Evolutionary conservation across 2,113 vertebrate species (phyloP).

Genomic region (Vanacampus margaritifer): DNA sequence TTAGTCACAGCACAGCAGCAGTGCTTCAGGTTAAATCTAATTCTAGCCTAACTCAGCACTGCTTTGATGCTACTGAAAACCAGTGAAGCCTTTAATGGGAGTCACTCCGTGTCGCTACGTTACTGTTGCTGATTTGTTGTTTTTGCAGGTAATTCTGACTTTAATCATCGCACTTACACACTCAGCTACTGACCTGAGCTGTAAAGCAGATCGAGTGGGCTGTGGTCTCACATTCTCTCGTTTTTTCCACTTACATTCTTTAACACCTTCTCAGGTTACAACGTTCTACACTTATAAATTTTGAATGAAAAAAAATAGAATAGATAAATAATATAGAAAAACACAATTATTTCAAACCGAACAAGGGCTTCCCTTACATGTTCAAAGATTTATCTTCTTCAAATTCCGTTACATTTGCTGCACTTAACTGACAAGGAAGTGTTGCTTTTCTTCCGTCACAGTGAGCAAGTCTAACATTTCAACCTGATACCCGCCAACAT

Average conservation of each 20-base stretch:
- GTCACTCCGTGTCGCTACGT: slow-evolving; percentile 49
- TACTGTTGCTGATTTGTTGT: slow-evolving; percentile 61
- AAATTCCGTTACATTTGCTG: background rate
- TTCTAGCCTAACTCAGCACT: slow-evolving; percentile 63
- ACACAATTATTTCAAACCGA: background rate
- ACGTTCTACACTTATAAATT: slow-evolving; percentile 42
- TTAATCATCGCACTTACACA: slow-evolving; percentile 42
- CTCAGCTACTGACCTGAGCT: slow-evolving; percentile 26
- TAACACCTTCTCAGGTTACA: slow-evolving; percentile 47
- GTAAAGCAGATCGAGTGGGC: slow-evolving; percentile 12
- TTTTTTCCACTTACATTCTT: slow-evolving; percentile 38
- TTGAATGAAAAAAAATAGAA: slow-evolving; percentile 18
- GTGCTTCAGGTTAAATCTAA: slow-evolving; percentile 68
- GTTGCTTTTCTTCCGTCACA: slow-evolving; percentile 12
- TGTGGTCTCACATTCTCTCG: background rate
- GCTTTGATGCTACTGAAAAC: slow-evolving; percentile 72
- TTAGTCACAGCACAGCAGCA: slow-evolving; percentile 38
- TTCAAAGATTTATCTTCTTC: background rate
- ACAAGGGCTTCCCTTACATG: background rate
- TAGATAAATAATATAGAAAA: too few species aligned
- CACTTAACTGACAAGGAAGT: background rate
- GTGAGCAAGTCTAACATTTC: slow-evolving; percentile 11
- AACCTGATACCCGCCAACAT: slow-evolving; percentile 64
- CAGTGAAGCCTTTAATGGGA: slow-evolving; percentile 72
- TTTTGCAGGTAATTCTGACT: slow-evolving; percentile 54